Percentiles rank a stretch among this genome's conserved stretches.
Conservation (phyloP, 2,888 invertebrate genomes). For the Anticlea derivata region DNA sequence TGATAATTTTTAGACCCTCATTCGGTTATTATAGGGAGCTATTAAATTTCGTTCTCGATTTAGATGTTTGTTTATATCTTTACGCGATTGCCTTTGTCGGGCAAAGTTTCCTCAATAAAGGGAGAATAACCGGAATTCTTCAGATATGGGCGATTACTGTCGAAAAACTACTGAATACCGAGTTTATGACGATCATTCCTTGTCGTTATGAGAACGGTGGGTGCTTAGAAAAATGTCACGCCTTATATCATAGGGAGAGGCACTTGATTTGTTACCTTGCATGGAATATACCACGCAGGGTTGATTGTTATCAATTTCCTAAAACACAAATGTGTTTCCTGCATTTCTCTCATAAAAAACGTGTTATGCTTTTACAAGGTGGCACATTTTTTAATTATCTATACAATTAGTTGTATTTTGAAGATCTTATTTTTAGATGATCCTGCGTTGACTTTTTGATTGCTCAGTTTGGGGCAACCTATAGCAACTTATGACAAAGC, state of each 20-base stretch:
- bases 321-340: too few species aligned
- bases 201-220: slow-evolving; percentile 28
- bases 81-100: slow-evolving; percentile 35
- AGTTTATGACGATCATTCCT: slow-evolving; percentile 24
- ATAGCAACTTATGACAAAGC: too few species aligned
- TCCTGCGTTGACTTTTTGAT: too few species aligned
- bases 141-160: slow-evolving; percentile 30
- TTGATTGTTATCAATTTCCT: too few species aligned
- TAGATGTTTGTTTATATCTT: slow-evolving; percentile 50
- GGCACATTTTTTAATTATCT: too few species aligned
- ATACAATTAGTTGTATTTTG: too few species aligned
- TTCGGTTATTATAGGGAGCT: slow-evolving; percentile 58
- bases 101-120: slow-evolving; percentile 28
- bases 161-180: slow-evolving; percentile 30
- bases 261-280: slow-evolving; percentile 1
- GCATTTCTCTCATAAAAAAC: neutral
- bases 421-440: too few species aligned
- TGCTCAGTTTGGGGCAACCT: too few species aligned
- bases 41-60: slow-evolving; percentile 55
- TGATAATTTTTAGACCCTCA: slow-evolving; percentile 60
- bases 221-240: slow-evolving; percentile 23
- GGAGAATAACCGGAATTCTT: slow-evolving; percentile 22
- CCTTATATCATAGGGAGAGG: slow-evolving; percentile 11
- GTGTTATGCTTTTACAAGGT: too few species aligned
- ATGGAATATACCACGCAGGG: neutral